phyloP scores from a whole-genome alignment of 2,797 vertebrate species.

The Neosilurus mollespiculum region DNA sequence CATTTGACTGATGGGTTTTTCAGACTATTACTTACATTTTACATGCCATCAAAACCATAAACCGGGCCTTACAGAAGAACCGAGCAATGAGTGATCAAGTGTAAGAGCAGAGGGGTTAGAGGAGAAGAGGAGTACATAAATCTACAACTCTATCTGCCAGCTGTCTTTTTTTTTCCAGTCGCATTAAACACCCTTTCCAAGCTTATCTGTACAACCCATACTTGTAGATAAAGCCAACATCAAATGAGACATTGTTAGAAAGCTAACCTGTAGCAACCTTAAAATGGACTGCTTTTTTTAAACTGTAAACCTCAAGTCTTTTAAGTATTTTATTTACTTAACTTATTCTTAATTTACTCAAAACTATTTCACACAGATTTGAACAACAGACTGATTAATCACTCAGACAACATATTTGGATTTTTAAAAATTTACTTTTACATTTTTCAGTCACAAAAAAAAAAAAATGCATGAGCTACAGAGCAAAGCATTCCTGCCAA shows the following conservation, averaged over 20 bases:
- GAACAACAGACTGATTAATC: not conserved
- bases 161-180: conserved; percentile 34
- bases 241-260: not conserved
- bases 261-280: not conserved
- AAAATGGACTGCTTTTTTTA: not conserved
- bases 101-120: conserved; percentile 5
- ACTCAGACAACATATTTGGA: conserved; percentile 12
- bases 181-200: not conserved
- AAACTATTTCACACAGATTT: not conserved
- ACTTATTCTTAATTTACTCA: conserved; percentile 8
- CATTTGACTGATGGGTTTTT: conserved; percentile 74
- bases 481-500: conserved; percentile 10
- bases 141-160: conserved; percentile 46
- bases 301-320: not conserved
- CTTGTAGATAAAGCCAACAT: not conserved
- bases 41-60: conserved; percentile 65
- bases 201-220: not conserved
- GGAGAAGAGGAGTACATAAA: conserved; percentile 19
- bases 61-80: conserved; percentile 64
- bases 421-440: conserved; percentile 4
- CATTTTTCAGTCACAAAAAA: conserved; percentile 22
- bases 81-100: conserved; percentile 38
- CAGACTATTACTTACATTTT: conserved; percentile 75
- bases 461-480: conserved; percentile 14
- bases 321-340: not conserved